Evolutionary conservation across 2,797 vertebrate species (phyloP).

Genomic region (Anas georgica): DNA sequence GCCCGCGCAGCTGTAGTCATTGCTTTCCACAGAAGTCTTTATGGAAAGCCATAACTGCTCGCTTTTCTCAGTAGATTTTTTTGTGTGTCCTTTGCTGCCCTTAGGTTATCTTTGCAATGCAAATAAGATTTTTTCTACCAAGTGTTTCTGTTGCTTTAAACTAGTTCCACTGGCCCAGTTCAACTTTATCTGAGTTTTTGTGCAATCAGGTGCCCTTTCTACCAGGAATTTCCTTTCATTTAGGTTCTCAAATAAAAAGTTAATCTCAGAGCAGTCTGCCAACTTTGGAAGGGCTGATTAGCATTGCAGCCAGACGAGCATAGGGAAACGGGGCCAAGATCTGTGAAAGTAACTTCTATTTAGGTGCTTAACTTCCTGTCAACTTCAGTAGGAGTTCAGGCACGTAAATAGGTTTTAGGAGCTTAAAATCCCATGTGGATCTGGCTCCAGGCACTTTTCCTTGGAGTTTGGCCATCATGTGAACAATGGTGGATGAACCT

Average conservation of each 20-base stretch:
- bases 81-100: slow-evolving; percentile 45
- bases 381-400: slow-evolving; percentile 17
- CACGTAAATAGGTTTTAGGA: slow-evolving; percentile 26
- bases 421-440: neutral
- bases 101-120: neutral
- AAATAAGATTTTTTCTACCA: neutral
- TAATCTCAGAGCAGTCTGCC: neutral
- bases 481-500: neutral
- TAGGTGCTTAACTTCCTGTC: slow-evolving; percentile 31
- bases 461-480: neutral
- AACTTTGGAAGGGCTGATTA: slow-evolving; percentile 1
- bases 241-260: neutral
- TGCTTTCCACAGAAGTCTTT: slow-evolving; percentile 71
- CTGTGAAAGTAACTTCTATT: slow-evolving; percentile 22
- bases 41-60: slow-evolving; percentile 44
- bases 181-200: neutral
- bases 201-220: neutral
- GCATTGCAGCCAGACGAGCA: neutral
- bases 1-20: slow-evolving; percentile 68
- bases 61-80: neutral
- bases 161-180: neutral
- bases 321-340: neutral
- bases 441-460: neutral
- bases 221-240: slow-evolving; percentile 1
- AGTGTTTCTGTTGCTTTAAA: neutral